Evolutionary conservation across 2,113 vertebrate genomes (phyloP), one percentile per base, ranked within the genome.

Genomic region (Enhydra lutris): DNA sequence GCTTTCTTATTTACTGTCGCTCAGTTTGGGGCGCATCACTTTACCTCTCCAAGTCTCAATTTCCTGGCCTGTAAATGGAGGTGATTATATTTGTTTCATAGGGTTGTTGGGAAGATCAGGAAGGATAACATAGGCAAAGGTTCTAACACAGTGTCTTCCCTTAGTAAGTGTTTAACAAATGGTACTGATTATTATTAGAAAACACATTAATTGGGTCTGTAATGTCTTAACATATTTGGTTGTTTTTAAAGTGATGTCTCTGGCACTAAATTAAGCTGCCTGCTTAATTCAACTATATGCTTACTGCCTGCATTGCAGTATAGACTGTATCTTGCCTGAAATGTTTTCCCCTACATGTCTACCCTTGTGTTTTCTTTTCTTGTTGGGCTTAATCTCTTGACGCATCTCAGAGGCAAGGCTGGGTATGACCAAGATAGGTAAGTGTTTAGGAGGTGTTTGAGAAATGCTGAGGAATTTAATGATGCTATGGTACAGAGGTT

Each of bases 141-240:
- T 94, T 79, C 96, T 69, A 57, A 57, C 69, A 93, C 39, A 87
- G 91, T 94, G 90, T 55, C 61, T 90, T 90, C 34, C 29, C 81
- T 90, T 88, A 69, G 39, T 81, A 67, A 97, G 39, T 97, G 88
- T 94, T 97, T 96, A 95, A 97, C 96, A 94, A 92, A 94, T 92
- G 93, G 45, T 78, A 47, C 63, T 67, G 65, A 83, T 93, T 94
- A 92, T 96, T 94, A 92, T 90, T 92, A 92, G 92, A 88, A 96
- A 98, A 91, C 79, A 78, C 92, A 83, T 96, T 97, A 97, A 87
- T 94, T 96, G 94, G 69, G 57, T 81, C 74, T 97, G 1, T 90
- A 85, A 87, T 92, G 45, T 96, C 90, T 71, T 93, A 95, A 92
- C 82, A 89, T 67, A 94, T 90, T 93, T 94, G 67, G 67, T 83